Evolutionary conservation across 2,888 invertebrate species (phyloP), one percentile per base, ranked within the genome.

Genomic region (Lutraria lutraria): DNA sequence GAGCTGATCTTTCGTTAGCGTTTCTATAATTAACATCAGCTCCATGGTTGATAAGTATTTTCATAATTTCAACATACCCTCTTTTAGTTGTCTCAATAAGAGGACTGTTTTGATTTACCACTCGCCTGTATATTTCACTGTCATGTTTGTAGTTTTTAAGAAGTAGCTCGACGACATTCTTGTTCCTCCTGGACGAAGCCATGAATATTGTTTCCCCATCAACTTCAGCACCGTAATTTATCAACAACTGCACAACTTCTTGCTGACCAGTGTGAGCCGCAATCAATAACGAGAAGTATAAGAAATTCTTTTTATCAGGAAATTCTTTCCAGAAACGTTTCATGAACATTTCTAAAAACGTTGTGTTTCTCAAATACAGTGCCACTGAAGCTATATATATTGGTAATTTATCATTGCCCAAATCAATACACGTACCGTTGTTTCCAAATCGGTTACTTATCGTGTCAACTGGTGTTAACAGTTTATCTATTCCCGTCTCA

Each of bases 11-110:
- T 13, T 63, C 63, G 34, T 87, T 82, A 31, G 68, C 52, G 25
- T 87, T 87, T 54, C 82, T 87, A n/a, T 29, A 68, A 21, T 52
- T 72, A 0, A 87, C 34, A 34, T 82, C 56, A 54, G 34, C 43
- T 53, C 82, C 86, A 13, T 54, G 53, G 0, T 63, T 53, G n/a
- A 87, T 25, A 10, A 87, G 52, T 6, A 2, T 4, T 12, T 63
- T 25, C 12, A 83, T 83, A 63, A 56, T 34, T 21, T 83, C 15
- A 19, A 43, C 63, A 43, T 25, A 60, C 12, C 89, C 89, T 29
- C 54, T 81, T 56, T 87, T 89, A 2, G 84, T 31, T 21, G 89
- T 84, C 13, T 56, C 89, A n/a, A 87, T 89, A 15, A 89, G 31
- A 6, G 89, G 84, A 53, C 68, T 85, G 72, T 87, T 89, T 21